Evolutionary conservation across 2,888 invertebrate species (phyloP).

Genomic region (Leptura quadrifasciata): DNA sequence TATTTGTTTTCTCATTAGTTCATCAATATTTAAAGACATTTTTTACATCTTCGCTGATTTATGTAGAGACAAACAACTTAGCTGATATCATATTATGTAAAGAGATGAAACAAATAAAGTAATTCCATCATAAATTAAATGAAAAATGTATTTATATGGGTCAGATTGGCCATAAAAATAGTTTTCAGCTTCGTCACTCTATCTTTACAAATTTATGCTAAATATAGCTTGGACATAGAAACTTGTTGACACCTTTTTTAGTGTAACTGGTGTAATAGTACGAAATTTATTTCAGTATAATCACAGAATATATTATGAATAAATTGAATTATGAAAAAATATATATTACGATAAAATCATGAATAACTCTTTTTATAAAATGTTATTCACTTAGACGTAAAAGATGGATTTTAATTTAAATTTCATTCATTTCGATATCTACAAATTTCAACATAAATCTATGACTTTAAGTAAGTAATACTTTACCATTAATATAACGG

Average conservation of each 20-base stretch:
- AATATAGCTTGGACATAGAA: background rate
- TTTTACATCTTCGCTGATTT: background rate
- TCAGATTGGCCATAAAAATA: conserved; percentile 34
- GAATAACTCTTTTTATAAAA: too few species aligned
- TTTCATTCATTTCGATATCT: background rate
- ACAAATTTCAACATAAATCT: too few species aligned
- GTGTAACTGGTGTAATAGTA: too few species aligned
- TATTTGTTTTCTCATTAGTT: background rate
- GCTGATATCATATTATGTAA: conserved; percentile 7
- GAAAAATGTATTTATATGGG: conserved; percentile 19
- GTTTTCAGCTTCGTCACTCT: conserved; percentile 16
- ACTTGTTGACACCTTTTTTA: too few species aligned
- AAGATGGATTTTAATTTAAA: background rate
- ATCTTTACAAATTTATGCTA: background rate
- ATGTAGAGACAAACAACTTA: conserved; percentile 9
- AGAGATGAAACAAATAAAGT: background rate
- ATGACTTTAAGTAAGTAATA: too few species aligned
- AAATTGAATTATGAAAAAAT: too few species aligned
- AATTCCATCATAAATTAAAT: conserved; percentile 14
- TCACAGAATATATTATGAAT: too few species aligned
- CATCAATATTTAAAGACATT: background rate
- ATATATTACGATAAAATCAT: too few species aligned
- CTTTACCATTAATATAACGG: too few species aligned
- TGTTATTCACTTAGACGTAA: background rate
- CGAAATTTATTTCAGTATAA: too few species aligned